These are phyloP conservation scores for Chrysochloris asiatica DNA, from an alignment of 2,113 vertebrate species.

Conservation along the genomic window DNA sequence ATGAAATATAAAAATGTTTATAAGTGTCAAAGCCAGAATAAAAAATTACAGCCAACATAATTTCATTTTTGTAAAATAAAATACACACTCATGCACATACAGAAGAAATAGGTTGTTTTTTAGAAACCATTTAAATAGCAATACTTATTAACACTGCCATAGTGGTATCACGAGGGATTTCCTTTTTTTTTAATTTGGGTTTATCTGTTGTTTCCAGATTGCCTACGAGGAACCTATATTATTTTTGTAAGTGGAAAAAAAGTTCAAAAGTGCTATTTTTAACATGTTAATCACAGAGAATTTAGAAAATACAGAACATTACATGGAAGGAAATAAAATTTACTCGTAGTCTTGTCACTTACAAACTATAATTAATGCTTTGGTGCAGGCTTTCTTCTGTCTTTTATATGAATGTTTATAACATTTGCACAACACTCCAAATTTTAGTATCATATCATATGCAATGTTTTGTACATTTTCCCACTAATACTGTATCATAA, in stretches of 20 bases:
- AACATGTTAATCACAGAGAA: not conserved
- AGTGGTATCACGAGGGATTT: not conserved
- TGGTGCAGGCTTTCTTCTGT: not conserved
- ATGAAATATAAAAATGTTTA: not conserved
- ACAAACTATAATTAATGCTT: not conserved
- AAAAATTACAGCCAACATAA: not conserved
- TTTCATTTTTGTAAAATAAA: conserved; percentile 34
- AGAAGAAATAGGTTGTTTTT: not conserved
- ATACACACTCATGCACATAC: not conserved
- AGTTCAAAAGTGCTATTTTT: conserved; percentile 51
- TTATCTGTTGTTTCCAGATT: conserved; percentile 62
- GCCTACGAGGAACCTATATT: conserved; percentile 51
- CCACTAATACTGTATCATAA: not conserved
- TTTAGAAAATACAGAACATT: conserved; percentile 44
- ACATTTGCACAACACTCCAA: not conserved
- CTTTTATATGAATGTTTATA: not conserved
- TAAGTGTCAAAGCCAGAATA: not conserved
- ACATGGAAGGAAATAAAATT: not conserved
- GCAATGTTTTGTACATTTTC: not conserved
- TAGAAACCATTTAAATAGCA: not conserved
- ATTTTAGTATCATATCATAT: not conserved
- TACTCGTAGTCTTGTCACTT: not conserved
- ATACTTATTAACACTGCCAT: conserved; percentile 1
- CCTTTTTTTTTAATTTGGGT: conserved; percentile 30
- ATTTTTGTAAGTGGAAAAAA: conserved; percentile 58